Evolutionary conservation across 2,113 vertebrate species (phyloP).

Genomic region (Lethenteron reissneri): DNA sequence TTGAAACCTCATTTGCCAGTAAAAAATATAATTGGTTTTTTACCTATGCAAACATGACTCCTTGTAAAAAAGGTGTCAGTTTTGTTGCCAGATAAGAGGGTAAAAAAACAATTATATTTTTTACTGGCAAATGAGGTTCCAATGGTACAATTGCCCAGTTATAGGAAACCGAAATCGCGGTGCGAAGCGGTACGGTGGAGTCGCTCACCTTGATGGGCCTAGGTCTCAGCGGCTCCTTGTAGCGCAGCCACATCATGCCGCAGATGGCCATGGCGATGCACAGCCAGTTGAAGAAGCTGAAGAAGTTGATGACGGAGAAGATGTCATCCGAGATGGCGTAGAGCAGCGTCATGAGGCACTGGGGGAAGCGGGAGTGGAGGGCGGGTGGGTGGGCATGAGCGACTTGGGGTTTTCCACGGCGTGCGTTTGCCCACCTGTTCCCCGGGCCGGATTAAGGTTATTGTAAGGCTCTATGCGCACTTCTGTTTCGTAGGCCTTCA

Average conservation of each 20-base stretch:
- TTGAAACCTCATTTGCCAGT: too few species aligned
- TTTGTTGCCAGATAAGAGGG: too few species aligned
- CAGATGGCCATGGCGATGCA: constrained; percentile 84
- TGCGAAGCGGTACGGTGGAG: too few species aligned
- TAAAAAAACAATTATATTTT: not conserved
- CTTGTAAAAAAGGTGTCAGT: too few species aligned
- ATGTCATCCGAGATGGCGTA: constrained; percentile 89
- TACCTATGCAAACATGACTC: too few species aligned
- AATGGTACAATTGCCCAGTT: not conserved
- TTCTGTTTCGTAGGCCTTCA: too few species aligned
- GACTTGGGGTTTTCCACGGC: too few species aligned
- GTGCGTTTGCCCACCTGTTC: too few species aligned
- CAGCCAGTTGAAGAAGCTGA: constrained; percentile 99
- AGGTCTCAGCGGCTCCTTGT: constrained; percentile 62
- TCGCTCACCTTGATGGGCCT: constrained; percentile 68
- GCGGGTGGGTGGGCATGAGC: constrained; percentile 5
- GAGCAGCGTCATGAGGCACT: constrained; percentile 82
- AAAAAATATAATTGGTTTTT: too few species aligned
- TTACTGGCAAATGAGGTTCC: not conserved
- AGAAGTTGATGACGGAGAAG: constrained; percentile 98
- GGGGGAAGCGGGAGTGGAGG: constrained; percentile 7
- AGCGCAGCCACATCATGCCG: constrained; percentile 87
- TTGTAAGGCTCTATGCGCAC: too few species aligned
- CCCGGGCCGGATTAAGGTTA: too few species aligned
- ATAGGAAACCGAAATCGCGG: not conserved